Conservation (phyloP, 1,140 invertebrate species). For the Coptotermes formosanus region DNA sequence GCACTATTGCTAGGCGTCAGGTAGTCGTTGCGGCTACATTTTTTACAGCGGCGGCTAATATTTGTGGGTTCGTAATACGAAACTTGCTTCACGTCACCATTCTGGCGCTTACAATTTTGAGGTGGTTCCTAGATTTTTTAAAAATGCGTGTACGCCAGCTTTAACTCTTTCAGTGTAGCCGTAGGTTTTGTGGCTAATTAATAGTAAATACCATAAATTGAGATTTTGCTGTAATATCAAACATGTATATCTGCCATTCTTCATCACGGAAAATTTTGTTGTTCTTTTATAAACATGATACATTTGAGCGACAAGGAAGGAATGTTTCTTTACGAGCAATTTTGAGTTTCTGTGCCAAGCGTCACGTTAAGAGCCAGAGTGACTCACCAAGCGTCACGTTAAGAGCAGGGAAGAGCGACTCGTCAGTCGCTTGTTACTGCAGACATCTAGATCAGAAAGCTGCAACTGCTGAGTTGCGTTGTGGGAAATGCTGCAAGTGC, state of each 20-base stretch:
- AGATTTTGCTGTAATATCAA: neutral
- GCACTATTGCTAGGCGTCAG: no score
- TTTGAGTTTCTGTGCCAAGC: neutral
- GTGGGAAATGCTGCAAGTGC: neutral
- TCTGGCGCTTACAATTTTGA: no score
- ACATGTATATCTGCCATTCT: neutral
- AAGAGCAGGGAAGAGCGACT: neutral
- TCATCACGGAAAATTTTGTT: neutral
- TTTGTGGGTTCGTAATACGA: no score
- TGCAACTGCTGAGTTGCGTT: neutral
- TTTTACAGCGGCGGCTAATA: no score
- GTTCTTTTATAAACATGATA: neutral
- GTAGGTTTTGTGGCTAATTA: neutral
- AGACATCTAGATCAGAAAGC: neutral
- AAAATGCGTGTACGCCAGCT: no score
- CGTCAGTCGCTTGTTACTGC: neutral
- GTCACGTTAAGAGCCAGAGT: neutral
- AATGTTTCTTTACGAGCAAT: neutral
- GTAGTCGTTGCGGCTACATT: no score
- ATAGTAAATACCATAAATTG: neutral
- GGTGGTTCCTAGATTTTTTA: no score
- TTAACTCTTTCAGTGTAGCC: neutral
- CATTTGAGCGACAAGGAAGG: neutral
- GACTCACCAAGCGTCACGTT: neutral
- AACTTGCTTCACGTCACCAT: no score